phyloP scores from a whole-genome alignment of 2,888 invertebrate species.

The Rhyacophila evoluta region DNA sequence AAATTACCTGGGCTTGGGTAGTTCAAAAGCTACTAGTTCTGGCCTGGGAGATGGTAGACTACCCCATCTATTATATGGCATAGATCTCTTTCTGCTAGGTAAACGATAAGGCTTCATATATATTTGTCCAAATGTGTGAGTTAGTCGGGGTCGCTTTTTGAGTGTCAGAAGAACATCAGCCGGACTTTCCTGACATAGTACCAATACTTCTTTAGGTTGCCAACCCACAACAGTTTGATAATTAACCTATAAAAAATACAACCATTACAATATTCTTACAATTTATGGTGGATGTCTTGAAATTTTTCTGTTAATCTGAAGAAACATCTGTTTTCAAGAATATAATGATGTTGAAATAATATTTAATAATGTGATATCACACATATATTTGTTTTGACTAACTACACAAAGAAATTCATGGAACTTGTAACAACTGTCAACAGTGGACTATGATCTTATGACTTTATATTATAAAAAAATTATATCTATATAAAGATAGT shows the following conservation, averaged over 20 bases:
- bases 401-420: no score
- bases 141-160: constrained; percentile 86
- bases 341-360: no score
- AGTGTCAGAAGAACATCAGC: constrained; percentile 85
- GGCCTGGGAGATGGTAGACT: constrained; percentile 77
- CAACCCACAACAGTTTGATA: constrained; percentile 84
- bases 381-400: no score
- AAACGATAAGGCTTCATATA: constrained; percentile 79
- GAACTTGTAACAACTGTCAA: no score
- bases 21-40: constrained; percentile 72
- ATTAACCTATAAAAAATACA: constrained; percentile 68
- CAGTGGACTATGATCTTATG: no score
- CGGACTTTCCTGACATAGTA: constrained; percentile 80
- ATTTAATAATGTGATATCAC: no score
- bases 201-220: constrained; percentile 82
- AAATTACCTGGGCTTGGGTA: constrained; percentile 70
- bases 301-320: no score
- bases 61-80: constrained; percentile 75
- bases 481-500: no score
- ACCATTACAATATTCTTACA: no score
- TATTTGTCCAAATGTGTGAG: constrained; percentile 81
- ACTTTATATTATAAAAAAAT: no score
- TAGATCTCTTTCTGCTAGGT: constrained; percentile 78
- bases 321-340: no score
- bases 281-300: no score